Conservation (phyloP, 2,888 invertebrate species). For the Amiota minor region DNA sequence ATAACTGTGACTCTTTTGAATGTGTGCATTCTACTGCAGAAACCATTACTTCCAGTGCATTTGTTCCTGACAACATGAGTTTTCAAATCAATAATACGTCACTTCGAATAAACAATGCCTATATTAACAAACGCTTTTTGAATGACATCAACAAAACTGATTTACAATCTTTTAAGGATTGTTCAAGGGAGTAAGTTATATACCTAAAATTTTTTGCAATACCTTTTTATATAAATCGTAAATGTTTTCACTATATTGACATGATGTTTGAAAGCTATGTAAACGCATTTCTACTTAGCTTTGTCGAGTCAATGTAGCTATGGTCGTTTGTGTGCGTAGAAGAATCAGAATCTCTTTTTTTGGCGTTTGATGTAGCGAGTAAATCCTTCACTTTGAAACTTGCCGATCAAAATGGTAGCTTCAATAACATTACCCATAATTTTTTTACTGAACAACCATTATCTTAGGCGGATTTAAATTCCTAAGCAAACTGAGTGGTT, state of each 20-base stretch:
- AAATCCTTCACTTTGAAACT: too few relatives aligned
- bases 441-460: too few relatives aligned
- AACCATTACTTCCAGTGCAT: background rate
- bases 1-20: background rate
- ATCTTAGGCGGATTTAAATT: too few relatives aligned
- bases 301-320: too few relatives aligned
- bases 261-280: background rate
- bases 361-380: too few relatives aligned
- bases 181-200: slow-evolving; percentile 42
- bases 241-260: background rate
- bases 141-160: background rate
- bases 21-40: background rate
- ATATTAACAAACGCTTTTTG: background rate
- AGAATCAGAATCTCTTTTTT: too few relatives aligned
- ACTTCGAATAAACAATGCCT: background rate
- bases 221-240: background rate
- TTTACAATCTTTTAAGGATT: slow-evolving; percentile 1
- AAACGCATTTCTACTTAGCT: too few relatives aligned
- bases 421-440: too few relatives aligned
- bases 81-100: background rate
- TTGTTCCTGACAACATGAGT: background rate
- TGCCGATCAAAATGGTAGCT: too few relatives aligned
- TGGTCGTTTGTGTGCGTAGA: too few relatives aligned
- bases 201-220: background rate
- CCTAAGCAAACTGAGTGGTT: too few relatives aligned